Base-by-base conservation (phyloP, 2,113 vertebrate species). In the Pangasianodon hypophthalmus region DNA sequence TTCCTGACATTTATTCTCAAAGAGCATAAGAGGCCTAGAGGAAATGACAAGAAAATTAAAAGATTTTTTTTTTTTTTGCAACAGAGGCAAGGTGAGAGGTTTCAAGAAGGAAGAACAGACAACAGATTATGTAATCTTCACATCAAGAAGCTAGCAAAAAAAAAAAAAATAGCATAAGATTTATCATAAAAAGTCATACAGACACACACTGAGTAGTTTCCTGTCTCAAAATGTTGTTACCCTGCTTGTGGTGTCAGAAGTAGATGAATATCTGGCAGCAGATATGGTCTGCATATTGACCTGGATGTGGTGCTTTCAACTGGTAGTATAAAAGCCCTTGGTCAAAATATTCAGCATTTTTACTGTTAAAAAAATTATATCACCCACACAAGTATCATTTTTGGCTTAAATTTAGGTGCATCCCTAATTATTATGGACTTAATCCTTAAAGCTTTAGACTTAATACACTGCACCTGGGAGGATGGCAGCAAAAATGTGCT, bases 401-500 rank as follows among this genome's bases (percentile, higher is more conserved):
- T 73, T 44, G 71, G 71, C 41, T 50, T 10, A 80, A 80, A 81
- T 81, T 8, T 18, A 32, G 14, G 29, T n/a, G 6, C 11, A n/a
- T 50, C 13, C 5, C 11, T 29, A 52, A 81, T 81, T 81, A 52
- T 81, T 16, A n/a, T 81, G 77, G 32, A 52, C 46, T 79, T 80
- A 80, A 80, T 80, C 46, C 44, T 16, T 13, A 26, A 21, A 26
- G 73, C 41, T 80, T 80, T 16, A 50, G 46, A 29, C 44, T 26
- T 77, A 24, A 77, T 48, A 26, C 9, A 4, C 18, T 75, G 19
- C 41, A 4, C 16, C 44, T 50, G 82, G 84, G 90, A 88, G 81
- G 90, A 77, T 83, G 48, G 48, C 87, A 89, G 87, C 86, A 90
- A 90, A 37, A 32, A 86, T 87, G 44, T 16, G 48, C 73, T 92